Base-by-base conservation (phyloP, 2,113 vertebrate genomes). In the Falco punctatus region DNA sequence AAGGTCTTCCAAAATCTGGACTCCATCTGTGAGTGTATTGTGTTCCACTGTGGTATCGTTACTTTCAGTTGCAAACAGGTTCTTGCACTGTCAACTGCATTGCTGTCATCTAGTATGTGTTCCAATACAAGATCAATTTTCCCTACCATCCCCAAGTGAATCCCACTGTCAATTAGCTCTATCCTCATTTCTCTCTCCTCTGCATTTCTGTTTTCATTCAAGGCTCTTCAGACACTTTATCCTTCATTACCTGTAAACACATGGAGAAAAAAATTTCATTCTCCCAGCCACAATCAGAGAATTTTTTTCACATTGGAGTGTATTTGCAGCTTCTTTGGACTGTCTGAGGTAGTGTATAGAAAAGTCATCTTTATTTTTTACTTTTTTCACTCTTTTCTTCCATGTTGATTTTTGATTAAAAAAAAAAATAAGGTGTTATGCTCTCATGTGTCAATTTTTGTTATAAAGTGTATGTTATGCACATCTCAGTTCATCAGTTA, bases 1-100 rank as follows among this genome's bases (percentile, higher is more conserved):
- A 72, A 61, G 19, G 10, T 24, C 55, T 89, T 84, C 55, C 27
- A 26, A 67, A 88, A 14, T 23, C 52, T 91, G 84, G 46, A 21
- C 35, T 55, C 46, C 4, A 17, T 69, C 10, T 1, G 0, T 0
- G 1, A 44, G 7, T 10, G 17, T 58, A 11, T 55, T 0, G 0
- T 32, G 22, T 49, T 70, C 20, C 40, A 13, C 27, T 30, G 28
- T 61, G 69, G 28, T 61, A 38, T 46, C 26, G 13, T 58, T 84
- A 14, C 11, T 33, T 81, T 38, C 73, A 64, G 15, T 23, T 40
- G 22, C 26, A 51, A 28, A 27, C 17, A n/a, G 26, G 49, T 23
- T 33, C 42, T 32, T 73, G 80, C 26, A 11, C 38, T 51, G 51
- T 7, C 19, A 83, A 38, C 6, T 10, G 12, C 2, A 1, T 26